Percentiles rank a stretch among this genome's conserved stretches.
Conservation (phyloP, 2,113 vertebrate genomes). For the Amazona vittata region DNA sequence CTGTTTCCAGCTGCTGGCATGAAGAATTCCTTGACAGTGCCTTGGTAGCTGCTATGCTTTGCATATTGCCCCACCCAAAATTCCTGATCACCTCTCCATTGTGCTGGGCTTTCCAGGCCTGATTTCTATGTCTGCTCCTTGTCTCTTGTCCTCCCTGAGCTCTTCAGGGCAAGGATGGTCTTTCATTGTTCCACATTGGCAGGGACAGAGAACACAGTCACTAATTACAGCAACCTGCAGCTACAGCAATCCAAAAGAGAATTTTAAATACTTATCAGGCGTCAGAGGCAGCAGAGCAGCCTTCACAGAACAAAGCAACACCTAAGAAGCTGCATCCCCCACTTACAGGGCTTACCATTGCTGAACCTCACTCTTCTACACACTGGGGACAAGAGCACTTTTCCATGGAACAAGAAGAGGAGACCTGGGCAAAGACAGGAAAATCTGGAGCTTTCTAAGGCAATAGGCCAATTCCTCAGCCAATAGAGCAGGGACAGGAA, state of each 20-base stretch:
- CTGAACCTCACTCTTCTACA: neutral
- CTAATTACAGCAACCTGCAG: neutral
- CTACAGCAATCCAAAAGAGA: neutral
- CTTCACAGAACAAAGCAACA: neutral
- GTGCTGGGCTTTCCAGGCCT: neutral
- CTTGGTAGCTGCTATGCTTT: neutral
- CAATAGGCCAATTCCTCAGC: neutral
- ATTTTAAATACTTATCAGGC: neutral
- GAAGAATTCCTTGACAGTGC: neutral
- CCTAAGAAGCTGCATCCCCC: neutral
- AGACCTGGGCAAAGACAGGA: neutral
- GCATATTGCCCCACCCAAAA: neutral
- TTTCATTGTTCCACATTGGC: neutral
- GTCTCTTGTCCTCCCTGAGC: neutral
- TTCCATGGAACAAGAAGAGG: neutral
- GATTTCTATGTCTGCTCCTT: neutral
- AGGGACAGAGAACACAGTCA: neutral
- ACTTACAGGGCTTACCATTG: fast-evolving
- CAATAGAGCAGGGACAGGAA: neutral
- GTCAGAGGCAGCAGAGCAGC: neutral
- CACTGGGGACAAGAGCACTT: neutral
- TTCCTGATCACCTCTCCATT: neutral
- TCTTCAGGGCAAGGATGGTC: neutral
- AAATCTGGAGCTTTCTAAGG: neutral
- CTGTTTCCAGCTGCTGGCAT: neutral